A percentile compares a stretch with the other conserved stretches of the same genome.
phyloP scores from a whole-genome alignment of 2,113 vertebrate genomes.

The Bujurquina vittata region DNA sequence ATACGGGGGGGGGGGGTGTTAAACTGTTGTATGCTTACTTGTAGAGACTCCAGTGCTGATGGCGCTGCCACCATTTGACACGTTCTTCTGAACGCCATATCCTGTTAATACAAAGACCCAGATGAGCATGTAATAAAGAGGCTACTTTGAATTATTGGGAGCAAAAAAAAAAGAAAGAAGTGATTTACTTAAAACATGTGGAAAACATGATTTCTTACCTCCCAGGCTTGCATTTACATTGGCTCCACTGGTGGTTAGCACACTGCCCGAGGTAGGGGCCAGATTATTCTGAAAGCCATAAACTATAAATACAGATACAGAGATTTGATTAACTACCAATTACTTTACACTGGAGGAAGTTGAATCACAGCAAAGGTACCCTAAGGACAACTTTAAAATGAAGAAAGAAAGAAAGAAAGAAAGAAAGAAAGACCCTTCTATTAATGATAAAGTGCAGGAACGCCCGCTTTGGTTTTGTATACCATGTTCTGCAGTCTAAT shows the following conservation, averaged over 20 bases:
- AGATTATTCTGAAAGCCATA: slow-evolving; percentile 79
- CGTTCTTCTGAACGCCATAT: slow-evolving; percentile 75
- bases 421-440: too few relatives aligned
- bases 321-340: background rate
- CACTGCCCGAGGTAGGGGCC: slow-evolving; percentile 56
- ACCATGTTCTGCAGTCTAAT: too few relatives aligned
- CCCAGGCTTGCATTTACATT: slow-evolving; percentile 44
- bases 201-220: slow-evolving; percentile 41
- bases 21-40: slow-evolving; percentile 27
- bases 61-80: slow-evolving; percentile 43
- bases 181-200: too few relatives aligned
- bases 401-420: too few relatives aligned
- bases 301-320: slow-evolving; percentile 55
- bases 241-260: slow-evolving; percentile 67
- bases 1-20: background rate
- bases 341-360: background rate
- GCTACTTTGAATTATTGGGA: background rate
- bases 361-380: too few relatives aligned
- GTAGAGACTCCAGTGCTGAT: slow-evolving; percentile 58
- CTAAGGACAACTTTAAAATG: too few relatives aligned
- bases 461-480: too few relatives aligned
- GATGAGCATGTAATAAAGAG: background rate
- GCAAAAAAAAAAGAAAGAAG: background rate
- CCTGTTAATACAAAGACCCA: slow-evolving; percentile 47
- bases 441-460: too few relatives aligned